Percentiles rank a stretch among this genome's conserved stretches.
Evolutionary conservation across 2,797 vertebrate genomes (phyloP).

Genomic region (Balearica regulorum): DNA sequence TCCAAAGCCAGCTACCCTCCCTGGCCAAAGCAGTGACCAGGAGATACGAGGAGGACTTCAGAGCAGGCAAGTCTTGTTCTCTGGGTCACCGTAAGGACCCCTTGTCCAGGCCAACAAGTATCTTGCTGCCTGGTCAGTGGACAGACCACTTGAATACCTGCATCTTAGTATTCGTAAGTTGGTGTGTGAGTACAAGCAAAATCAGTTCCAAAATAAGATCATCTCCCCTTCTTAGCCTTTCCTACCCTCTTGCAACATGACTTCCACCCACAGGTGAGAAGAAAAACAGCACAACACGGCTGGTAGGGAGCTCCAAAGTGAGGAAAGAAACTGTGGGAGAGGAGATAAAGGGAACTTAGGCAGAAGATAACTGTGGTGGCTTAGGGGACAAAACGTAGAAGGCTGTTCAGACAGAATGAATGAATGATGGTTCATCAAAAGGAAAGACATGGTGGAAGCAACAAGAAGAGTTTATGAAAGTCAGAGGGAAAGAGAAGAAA

Average conservation of each 20-base stretch:
- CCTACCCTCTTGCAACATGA: background rate
- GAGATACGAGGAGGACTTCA: background rate
- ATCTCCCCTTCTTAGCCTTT: background rate
- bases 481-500: background rate
- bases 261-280: background rate
- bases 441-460: background rate
- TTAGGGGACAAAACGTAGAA: background rate
- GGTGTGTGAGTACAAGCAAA: background rate
- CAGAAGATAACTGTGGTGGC: background rate
- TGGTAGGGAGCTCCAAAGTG: background rate
- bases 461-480: background rate
- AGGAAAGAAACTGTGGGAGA: background rate
- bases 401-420: background rate
- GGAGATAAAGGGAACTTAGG: background rate
- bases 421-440: background rate
- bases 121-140: background rate
- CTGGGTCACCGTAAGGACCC: fast-evolving
- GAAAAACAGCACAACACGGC: background rate
- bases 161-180: background rate
- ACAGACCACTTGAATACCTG: background rate
- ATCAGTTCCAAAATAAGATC: background rate
- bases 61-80: background rate
- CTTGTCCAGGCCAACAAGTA: background rate
- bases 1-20: background rate
- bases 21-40: background rate